Percentiles rank a stretch among this genome's conserved stretches.
phyloP scores from a whole-genome alignment of 2,888 invertebrate species.

The Blera fallax region DNA sequence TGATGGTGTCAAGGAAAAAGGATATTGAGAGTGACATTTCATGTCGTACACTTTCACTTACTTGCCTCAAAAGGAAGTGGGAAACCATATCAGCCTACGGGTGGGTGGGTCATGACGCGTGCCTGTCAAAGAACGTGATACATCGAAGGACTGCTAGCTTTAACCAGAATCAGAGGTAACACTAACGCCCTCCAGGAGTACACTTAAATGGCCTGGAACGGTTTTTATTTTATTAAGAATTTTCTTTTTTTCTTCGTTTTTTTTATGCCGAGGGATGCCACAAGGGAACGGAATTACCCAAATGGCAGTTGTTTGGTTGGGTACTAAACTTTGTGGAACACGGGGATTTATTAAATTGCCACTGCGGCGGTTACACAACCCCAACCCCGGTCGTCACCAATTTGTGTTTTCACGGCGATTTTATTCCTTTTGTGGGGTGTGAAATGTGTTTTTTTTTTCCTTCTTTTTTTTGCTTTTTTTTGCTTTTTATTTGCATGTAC shows the following conservation, averaged over 20 bases:
- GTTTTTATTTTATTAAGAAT: slow-evolving; percentile 12
- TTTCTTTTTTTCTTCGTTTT: background rate
- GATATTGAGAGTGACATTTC: slow-evolving; percentile 35
- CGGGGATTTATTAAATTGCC: slow-evolving; percentile 60
- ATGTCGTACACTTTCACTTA: background rate
- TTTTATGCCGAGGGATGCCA: background rate
- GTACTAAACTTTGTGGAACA: slow-evolving; percentile 56
- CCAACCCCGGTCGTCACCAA: background rate
- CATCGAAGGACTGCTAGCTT: slow-evolving; percentile 15
- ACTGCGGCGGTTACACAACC: background rate
- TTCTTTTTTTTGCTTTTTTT: background rate
- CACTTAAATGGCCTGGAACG: background rate
- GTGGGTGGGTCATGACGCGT: background rate
- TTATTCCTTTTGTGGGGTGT: slow-evolving; percentile 33
- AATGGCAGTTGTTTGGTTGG: slow-evolving; percentile 48
- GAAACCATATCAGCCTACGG: background rate
- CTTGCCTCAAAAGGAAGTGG: background rate
- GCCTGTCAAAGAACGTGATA: slow-evolving; percentile 18
- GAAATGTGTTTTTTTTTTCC: slow-evolving; percentile 15
- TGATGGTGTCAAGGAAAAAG: background rate
- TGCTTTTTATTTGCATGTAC: background rate
- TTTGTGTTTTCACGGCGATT: slow-evolving; percentile 3
- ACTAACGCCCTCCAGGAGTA: background rate
- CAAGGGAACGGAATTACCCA: slow-evolving; percentile 43
- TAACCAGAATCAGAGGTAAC: background rate